Evolutionary conservation across 2,888 invertebrate species (phyloP), one percentile per base, ranked within the genome.

Genomic region (Noctua janthina): DNA sequence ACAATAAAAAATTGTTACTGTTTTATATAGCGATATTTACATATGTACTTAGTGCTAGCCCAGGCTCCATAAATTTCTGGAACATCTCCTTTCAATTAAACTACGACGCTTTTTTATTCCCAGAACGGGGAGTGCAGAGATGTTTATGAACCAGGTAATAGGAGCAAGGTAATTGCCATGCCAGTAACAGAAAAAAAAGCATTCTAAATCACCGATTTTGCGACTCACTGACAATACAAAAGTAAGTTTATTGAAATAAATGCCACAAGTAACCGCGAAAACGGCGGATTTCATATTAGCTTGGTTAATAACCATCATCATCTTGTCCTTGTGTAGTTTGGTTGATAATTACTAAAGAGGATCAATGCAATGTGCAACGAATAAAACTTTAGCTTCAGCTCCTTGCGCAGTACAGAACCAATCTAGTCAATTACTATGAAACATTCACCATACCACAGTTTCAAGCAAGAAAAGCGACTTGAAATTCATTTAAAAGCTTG

Each of bases 371-470:
- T 49, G 15, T 39, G 39, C 23, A 17, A 17, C n/a, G n/a, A n/a
- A n/a, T n/a, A 11, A 62, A 59, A 59, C 4, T 17, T 59, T n/a
- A 59, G 6, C 13, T 59, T 59, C 59, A n/a, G n/a, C 4, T 29
- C 59, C 8, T 56, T 10, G 11, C 3, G 56, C 56, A 4, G 10
- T 56, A 56, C 13, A n/a, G 59, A n/a, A 59, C 10, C n/a, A n/a
- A n/a, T 59, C 59, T 56, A 56, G 11, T 8, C 11, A 56, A 56
- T n/a, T 59, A 59, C 59, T 23, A 56, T 56, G n/a, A 59, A 20
- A 64, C 67, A 68, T 68, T n/a, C n/a, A 68, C 51, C 74, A 7
- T 43, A 56, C 74, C 74, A 77, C 69, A 84, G 85, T 74, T 29
- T 43, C 43, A 77, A 59, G 74, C 10, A 84, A 15, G 35, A 43